These are phyloP conservation scores for Puntigrus tetrazona DNA, from an alignment of 2,113 vertebrate species.

Conservation along the genomic window DNA sequence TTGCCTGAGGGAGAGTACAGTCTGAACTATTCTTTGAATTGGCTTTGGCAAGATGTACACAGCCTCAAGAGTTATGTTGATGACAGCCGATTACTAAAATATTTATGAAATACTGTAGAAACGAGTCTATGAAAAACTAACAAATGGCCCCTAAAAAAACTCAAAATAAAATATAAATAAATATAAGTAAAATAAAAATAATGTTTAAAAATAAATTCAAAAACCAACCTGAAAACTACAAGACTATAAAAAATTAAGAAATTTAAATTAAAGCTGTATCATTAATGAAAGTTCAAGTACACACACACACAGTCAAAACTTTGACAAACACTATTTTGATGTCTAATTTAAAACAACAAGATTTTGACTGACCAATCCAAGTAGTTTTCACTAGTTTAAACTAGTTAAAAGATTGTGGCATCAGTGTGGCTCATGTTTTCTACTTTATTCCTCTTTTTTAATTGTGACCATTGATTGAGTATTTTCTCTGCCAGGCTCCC, in stretches of 20 bases:
- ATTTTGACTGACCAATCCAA: background rate
- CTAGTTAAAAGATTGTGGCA: background rate
- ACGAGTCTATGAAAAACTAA: background rate
- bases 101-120: background rate
- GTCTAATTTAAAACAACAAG: background rate
- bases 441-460: slow-evolving; percentile 44
- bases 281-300: background rate
- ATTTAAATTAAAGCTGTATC: too few species aligned
- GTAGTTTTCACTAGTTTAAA: background rate
- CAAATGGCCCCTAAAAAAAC: background rate
- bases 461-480: slow-evolving; percentile 53
- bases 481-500: slow-evolving; percentile 40
- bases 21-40: background rate
- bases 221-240: background rate
- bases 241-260: too few species aligned
- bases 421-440: background rate
- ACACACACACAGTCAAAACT: background rate
- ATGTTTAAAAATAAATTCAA: background rate
- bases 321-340: background rate
- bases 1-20: too few species aligned
- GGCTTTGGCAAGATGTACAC: background rate
- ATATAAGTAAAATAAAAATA: background rate
- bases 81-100: too few species aligned
- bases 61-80: background rate
- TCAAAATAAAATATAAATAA: too few species aligned